These are phyloP conservation scores for Gandaritis pyraliata DNA, from an alignment of 2,888 invertebrate genomes.

Conservation along the genomic window DNA sequence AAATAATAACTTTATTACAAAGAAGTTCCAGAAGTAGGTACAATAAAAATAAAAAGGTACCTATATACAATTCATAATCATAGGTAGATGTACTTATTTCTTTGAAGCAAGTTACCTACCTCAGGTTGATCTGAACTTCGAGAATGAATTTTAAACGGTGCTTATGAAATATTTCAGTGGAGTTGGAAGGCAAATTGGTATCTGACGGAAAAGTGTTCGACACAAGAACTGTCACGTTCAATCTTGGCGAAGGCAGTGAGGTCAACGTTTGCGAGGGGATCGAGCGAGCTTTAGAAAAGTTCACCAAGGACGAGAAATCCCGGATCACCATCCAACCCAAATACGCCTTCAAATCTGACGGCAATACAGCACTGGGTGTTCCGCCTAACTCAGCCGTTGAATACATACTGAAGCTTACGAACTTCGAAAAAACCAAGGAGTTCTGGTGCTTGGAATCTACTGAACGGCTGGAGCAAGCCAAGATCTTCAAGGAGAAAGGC, in stretches of 20 bases:
- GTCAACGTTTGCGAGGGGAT: conserved; percentile 91
- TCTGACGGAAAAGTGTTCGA: conserved; percentile 91
- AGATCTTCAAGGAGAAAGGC: conserved; percentile 94
- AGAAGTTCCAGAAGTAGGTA: too few species aligned
- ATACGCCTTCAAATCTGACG: conserved; percentile 91
- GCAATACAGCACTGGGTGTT: conserved; percentile 88
- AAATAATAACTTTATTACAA: too few species aligned
- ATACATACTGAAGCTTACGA: conserved; percentile 92
- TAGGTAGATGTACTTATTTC: too few species aligned
- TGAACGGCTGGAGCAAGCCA: conserved; percentile 92
- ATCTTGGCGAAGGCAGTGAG: conserved; percentile 93
- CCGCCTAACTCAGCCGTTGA: conserved; percentile 91
- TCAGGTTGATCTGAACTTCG: too few species aligned
- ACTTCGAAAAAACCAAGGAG: conserved; percentile 93
- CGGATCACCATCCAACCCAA: conserved; percentile 89
- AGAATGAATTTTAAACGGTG: too few species aligned
- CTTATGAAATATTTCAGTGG: conserved; percentile 80
- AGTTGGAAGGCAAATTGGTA: conserved; percentile 82
- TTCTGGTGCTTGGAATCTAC: conserved; percentile 91
- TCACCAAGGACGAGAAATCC: conserved; percentile 92
- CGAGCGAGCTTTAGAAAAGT: conserved; percentile 91
- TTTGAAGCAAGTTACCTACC: too few species aligned
- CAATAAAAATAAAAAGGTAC: too few species aligned
- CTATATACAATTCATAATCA: too few species aligned
- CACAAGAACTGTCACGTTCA: conserved; percentile 91